phyloP scores from a whole-genome alignment of 2,797 vertebrate genomes.

The Siniperca undulata region DNA sequence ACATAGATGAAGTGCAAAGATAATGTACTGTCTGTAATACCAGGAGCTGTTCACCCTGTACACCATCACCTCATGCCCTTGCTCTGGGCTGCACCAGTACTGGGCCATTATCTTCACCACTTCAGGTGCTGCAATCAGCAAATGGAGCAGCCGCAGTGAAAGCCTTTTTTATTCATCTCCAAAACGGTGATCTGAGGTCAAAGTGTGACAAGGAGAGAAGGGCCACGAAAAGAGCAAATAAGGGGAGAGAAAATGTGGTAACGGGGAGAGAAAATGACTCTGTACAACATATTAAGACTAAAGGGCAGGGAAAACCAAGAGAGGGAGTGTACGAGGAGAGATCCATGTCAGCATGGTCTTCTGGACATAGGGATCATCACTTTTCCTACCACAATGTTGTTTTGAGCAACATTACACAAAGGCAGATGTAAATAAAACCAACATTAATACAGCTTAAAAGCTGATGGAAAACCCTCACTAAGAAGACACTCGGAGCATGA shows the following conservation, averaged over 20 bases:
- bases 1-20: conserved; percentile 58
- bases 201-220: conserved; percentile 47
- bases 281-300: conserved; percentile 21
- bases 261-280: conserved; percentile 37
- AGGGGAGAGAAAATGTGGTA: conserved; percentile 23
- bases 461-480: conserved; percentile 53
- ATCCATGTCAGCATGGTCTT: conserved; percentile 1
- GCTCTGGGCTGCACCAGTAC: conserved; percentile 44
- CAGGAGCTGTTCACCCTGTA: conserved; percentile 48
- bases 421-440: conserved; percentile 25
- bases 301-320: conserved; percentile 12
- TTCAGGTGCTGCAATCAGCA: conserved; percentile 78
- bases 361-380: conserved; percentile 19
- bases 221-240: conserved; percentile 22
- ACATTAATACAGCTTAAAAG: conserved; percentile 63
- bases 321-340: not conserved
- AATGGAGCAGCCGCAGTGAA: conserved; percentile 70
- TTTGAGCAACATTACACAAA: conserved; percentile 17
- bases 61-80: conserved; percentile 58
- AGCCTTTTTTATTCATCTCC: conserved; percentile 64
- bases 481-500: conserved; percentile 54
- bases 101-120: conserved; percentile 72
- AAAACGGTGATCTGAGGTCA: conserved; percentile 60
- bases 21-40: conserved; percentile 64
- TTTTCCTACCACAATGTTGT: not conserved